A percentile compares a stretch with the other conserved stretches of the same genome.
Conservation (phyloP, 2,888 invertebrate species). For the Bombylius discolor region DNA sequence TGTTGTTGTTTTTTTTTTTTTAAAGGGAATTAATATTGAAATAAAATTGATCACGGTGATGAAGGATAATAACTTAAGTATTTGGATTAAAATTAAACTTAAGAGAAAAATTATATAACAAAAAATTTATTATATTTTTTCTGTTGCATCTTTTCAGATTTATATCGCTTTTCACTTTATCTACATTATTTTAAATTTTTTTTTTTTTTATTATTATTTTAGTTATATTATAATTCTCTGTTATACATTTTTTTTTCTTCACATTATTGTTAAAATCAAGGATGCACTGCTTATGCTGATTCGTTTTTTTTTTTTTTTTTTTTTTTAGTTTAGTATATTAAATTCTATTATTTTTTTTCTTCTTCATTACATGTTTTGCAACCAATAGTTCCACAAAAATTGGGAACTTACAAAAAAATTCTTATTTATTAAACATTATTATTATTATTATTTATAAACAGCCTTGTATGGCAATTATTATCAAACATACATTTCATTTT, state of each 20-base stretch:
- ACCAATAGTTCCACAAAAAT: not conserved
- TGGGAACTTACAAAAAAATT: not conserved
- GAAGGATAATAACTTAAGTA: too few species aligned
- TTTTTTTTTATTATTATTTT: not conserved
- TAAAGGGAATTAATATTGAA: too few species aligned
- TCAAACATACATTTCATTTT: constrained; percentile 6
- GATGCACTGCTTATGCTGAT: constrained; percentile 6
- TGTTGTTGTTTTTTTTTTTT: too few species aligned
- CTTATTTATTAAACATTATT: not conserved
- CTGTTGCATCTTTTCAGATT: too few species aligned
- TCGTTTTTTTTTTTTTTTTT: not conserved
- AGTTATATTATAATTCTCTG: not conserved
- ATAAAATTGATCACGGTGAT: too few species aligned
- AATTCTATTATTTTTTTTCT: not conserved
- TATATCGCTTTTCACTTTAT: too few species aligned
- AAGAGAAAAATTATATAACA: too few species aligned
- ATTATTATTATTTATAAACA: constrained; percentile 7
- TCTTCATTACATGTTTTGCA: not conserved
- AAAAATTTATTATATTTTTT: too few species aligned
- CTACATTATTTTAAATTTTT: too few species aligned
- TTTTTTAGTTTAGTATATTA: too few species aligned
- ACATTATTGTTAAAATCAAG: constrained; percentile 10
- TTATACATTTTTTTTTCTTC: constrained; percentile 7
- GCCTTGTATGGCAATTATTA: constrained; percentile 9
- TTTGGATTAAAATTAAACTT: too few species aligned